Evolutionary conservation across 2,797 vertebrate genomes (phyloP).

Genomic region (Limosa lapponica): DNA sequence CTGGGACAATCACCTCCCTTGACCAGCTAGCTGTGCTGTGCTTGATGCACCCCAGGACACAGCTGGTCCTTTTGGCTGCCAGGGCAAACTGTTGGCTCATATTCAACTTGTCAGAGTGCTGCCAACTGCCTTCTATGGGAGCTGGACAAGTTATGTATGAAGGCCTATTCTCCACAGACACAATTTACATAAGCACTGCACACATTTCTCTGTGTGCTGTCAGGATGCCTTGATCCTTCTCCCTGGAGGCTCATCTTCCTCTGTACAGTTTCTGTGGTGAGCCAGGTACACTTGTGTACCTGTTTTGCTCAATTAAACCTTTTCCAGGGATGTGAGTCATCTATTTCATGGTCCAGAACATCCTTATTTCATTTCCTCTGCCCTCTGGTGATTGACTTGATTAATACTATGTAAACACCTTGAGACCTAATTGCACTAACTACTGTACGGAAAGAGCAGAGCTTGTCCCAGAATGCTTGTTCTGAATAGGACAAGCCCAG

Average conservation of each 20-base stretch:
- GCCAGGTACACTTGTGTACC: neutral
- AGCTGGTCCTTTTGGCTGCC: neutral
- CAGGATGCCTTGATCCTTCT: neutral
- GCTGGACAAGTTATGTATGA: neutral
- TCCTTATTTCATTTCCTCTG: constrained; percentile 37
- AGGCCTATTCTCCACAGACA: neutral
- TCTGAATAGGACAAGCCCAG: neutral
- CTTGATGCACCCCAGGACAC: neutral
- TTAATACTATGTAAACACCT: constrained; percentile 44
- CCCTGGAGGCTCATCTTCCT: neutral
- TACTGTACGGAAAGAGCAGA: neutral
- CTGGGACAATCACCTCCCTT: neutral
- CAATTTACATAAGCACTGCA: neutral
- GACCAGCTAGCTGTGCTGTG: neutral
- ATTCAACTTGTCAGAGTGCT: neutral
- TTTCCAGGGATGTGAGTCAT: constrained; percentile 10
- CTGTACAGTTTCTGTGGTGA: neutral
- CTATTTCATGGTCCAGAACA: constrained; percentile 50
- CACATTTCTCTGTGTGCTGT: neutral
- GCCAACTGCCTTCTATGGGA: neutral
- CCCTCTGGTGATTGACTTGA: constrained; percentile 48
- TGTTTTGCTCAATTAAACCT: constrained; percentile 60
- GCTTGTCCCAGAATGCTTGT: neutral
- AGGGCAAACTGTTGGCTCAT: neutral
- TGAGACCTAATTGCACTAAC: neutral